Conservation (phyloP, 2,888 invertebrate species). For the Diachrysia chrysitis region DNA sequence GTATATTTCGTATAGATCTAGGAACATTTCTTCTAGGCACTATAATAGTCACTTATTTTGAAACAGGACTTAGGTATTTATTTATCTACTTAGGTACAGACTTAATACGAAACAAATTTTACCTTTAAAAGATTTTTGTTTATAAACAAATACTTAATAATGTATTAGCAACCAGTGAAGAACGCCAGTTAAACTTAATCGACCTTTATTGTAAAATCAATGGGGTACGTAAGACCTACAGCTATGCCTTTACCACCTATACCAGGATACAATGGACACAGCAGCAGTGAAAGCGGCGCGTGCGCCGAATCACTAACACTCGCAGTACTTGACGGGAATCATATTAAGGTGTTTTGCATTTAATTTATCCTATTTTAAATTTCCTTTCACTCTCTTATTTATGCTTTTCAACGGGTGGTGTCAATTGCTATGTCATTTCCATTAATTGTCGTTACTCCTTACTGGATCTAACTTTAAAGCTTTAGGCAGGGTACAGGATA, state of each 20-base stretch:
- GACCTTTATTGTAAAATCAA: conserved; percentile 37
- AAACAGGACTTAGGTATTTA: too few relatives aligned
- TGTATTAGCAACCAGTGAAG: too few relatives aligned
- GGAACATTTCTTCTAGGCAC: too few relatives aligned
- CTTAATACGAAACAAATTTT: too few relatives aligned
- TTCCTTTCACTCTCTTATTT: conserved; percentile 83
- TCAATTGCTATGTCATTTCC: not conserved
- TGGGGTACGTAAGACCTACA: conserved; percentile 39
- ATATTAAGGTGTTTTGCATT: conserved; percentile 80
- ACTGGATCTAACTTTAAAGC: not conserved
- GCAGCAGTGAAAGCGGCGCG: conserved; percentile 84
- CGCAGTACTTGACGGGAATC: conserved; percentile 82
- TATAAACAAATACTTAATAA: too few relatives aligned
- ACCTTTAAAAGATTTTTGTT: too few relatives aligned
- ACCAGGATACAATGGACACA: conserved; percentile 78
- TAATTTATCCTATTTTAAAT: conserved; percentile 78
- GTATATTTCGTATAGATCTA: too few relatives aligned
- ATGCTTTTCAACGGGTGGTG: conserved; percentile 1
- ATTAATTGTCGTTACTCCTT: not conserved
- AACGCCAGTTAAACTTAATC: not conserved
- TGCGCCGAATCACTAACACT: conserved; percentile 78
- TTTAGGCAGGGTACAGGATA: too few relatives aligned
- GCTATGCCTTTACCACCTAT: conserved; percentile 38
- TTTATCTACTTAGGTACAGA: too few relatives aligned
- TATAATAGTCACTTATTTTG: too few relatives aligned